Conservation (phyloP, 2,797 vertebrate genomes). For the Xiphorhynchus erythropygius region DNA sequence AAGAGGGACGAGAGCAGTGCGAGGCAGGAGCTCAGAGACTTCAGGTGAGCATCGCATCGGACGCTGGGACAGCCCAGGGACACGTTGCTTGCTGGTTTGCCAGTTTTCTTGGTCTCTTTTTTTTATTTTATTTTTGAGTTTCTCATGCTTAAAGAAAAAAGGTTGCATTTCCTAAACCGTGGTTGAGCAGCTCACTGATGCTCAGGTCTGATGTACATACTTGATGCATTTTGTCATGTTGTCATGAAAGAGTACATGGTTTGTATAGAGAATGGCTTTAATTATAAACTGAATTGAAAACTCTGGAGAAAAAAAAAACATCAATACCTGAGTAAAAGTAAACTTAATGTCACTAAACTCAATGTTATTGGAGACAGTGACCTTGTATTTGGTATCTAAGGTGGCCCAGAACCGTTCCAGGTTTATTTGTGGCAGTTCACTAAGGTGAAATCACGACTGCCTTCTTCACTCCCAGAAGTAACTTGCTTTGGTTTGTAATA, state of each 20-base stretch:
- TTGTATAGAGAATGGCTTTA: slow-evolving; percentile 53
- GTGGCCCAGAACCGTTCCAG: not conserved
- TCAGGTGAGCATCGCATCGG: slow-evolving; percentile 79
- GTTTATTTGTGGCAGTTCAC: not conserved
- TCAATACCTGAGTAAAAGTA: slow-evolving; percentile 10
- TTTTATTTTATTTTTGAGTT: not conserved
- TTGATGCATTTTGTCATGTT: slow-evolving; percentile 54
- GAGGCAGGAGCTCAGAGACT: slow-evolving; percentile 85
- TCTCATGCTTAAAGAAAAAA: slow-evolving; percentile 2
- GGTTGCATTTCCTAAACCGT: not conserved
- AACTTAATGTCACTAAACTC: not conserved
- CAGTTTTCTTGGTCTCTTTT: not conserved
- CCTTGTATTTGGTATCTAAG: not conserved
- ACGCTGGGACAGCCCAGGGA: slow-evolving; percentile 43
- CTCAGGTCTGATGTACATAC: slow-evolving; percentile 26
- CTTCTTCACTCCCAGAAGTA: not conserved
- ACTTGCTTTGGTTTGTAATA: slow-evolving; percentile 15
- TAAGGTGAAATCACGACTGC: not conserved
- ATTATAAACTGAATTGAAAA: slow-evolving; percentile 47
- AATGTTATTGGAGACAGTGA: not conserved
- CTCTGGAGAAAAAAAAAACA: not conserved
- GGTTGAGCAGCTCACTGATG: slow-evolving; percentile 7
- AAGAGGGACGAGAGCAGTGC: slow-evolving; percentile 82
- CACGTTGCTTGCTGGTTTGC: not conserved
- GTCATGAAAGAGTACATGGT: slow-evolving; percentile 1